These are phyloP conservation scores for Cygnus buccinator DNA, from an alignment of 2,113 vertebrate genomes.

Conservation along the genomic window DNA sequence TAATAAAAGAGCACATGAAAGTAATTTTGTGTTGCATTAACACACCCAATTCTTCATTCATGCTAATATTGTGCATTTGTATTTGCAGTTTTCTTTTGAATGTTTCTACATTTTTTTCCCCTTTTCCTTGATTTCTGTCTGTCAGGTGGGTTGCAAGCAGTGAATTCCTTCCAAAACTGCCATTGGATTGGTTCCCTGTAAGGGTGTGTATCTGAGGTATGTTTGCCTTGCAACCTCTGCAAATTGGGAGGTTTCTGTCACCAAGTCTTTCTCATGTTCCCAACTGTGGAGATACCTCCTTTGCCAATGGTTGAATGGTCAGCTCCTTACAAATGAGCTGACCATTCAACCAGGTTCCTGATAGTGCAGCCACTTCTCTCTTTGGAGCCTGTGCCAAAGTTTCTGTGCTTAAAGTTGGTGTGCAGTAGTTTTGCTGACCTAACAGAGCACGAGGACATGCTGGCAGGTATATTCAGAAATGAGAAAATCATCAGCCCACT, in stretches of 20 bases:
- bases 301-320: neutral
- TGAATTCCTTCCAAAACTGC: neutral
- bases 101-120: neutral
- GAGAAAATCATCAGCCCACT: neutral
- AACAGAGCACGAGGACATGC: neutral
- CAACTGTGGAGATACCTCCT: neutral
- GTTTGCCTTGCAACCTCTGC: neutral
- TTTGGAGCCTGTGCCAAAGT: neutral
- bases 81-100: neutral
- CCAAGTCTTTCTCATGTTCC: neutral
- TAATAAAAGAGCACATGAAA: constrained; percentile 18
- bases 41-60: neutral
- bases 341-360: neutral
- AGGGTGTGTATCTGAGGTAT: neutral
- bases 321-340: neutral
- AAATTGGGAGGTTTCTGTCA: neutral
- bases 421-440: neutral
- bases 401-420: neutral
- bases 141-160: neutral
- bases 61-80: neutral
- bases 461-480: neutral
- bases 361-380: neutral
- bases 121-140: neutral
- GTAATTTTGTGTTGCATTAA: neutral
- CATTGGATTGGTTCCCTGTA: neutral